These are phyloP conservation scores for Heliconius aoede DNA, from an alignment of 2,888 invertebrate species.

Conservation along the genomic window DNA sequence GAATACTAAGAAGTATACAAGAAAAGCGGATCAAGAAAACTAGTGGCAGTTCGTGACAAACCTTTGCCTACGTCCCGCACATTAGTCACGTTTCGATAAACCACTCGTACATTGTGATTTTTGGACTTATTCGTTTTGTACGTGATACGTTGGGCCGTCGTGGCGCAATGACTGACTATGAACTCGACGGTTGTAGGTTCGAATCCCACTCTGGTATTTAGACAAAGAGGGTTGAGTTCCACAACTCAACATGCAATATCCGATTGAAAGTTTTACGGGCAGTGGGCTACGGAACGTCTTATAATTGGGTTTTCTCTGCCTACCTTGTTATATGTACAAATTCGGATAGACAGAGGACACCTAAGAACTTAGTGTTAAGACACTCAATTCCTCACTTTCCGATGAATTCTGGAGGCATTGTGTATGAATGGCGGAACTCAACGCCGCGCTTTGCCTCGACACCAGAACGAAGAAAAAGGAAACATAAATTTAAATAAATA, in stretches of 20 bases:
- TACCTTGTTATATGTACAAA: not conserved
- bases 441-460: no score
- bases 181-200: not conserved
- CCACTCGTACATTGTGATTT: slow-evolving; percentile 19
- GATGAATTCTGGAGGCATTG: no score
- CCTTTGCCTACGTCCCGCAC: slow-evolving; percentile 9
- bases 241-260: no score
- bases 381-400: not conserved
- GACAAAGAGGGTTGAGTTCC: no score
- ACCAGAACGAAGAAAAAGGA: no score
- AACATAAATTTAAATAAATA: no score
- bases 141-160: not conserved
- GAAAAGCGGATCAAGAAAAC: slow-evolving; percentile 6
- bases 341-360: not conserved
- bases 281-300: no score
- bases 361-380: not conserved
- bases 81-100: slow-evolving; percentile 24
- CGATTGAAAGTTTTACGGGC: no score
- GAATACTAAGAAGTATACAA: slow-evolving; percentile 3
- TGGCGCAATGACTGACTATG: not conserved
- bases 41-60: slow-evolving; percentile 11
- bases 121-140: slow-evolving; percentile 7
- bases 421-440: no score
- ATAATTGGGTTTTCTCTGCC: no score
- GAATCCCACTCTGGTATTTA: no score